Evolutionary conservation across 2,113 vertebrate genomes (phyloP).

Genomic region (Psammodynastes pulverulentus): DNA sequence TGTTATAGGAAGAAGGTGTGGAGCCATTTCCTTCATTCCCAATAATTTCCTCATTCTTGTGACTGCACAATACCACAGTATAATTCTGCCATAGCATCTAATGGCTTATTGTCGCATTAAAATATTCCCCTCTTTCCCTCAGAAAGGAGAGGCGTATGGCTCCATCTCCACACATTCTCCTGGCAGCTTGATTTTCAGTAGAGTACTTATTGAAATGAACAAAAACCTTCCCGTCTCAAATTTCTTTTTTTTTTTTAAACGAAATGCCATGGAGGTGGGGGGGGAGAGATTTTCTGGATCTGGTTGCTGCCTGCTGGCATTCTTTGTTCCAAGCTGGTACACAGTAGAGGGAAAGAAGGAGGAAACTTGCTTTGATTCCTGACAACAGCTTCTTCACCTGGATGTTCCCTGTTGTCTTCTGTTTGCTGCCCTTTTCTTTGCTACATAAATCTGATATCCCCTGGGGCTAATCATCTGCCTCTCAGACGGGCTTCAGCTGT

Average conservation of each 20-base stretch:
- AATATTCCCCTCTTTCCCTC: slow-evolving; percentile 34
- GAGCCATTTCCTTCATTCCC: slow-evolving; percentile 34
- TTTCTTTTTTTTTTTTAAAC: neutral
- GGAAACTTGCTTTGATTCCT: neutral
- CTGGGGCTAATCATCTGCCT: slow-evolving; percentile 13
- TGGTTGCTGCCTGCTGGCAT: neutral
- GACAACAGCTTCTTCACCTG: slow-evolving; percentile 17
- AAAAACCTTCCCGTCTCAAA: slow-evolving; percentile 39
- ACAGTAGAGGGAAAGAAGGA: neutral
- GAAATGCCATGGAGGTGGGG: neutral
- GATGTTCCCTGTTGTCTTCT: neutral
- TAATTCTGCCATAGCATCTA: slow-evolving; percentile 31
- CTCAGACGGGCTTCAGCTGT: slow-evolving; percentile 17
- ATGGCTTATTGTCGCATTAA: slow-evolving; percentile 33
- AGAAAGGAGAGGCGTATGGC: slow-evolving; percentile 22
- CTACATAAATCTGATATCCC: slow-evolving; percentile 6
- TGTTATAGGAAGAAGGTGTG: slow-evolving; percentile 31
- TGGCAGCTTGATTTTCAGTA: slow-evolving; percentile 23
- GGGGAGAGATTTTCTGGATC: neutral
- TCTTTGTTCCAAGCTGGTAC: neutral
- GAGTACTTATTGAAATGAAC: slow-evolving; percentile 39
- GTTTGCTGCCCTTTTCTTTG: neutral
- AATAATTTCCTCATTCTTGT: slow-evolving; percentile 23
- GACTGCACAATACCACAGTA: slow-evolving; percentile 46
- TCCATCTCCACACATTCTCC: slow-evolving; percentile 29